Base-by-base conservation (phyloP, 2,797 vertebrate genomes). In the Dermochelys coriacea region DNA sequence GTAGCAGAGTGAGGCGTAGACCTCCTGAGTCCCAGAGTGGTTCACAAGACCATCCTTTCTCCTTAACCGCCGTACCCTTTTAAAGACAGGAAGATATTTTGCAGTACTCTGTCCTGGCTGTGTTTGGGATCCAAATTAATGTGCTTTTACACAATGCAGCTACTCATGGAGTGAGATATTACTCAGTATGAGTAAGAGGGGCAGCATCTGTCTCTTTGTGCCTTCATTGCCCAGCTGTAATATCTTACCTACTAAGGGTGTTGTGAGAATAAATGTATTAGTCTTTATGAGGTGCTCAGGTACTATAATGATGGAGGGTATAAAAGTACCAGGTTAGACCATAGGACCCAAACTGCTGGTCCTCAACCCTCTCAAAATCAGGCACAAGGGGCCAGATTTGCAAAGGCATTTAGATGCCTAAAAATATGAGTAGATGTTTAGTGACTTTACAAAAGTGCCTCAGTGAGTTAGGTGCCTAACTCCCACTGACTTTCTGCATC, bases 401-500 rank as follows among this genome's bases (percentile, higher is more conserved):
- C 54, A 82, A 86, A 81, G 4, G 10, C 80, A 31, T 50, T 85
- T 78, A 29, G 34, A 84, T 47, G 52, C 29, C 14, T 1, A 83
- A n/a, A 94, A 23, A 50, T 89, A 71, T 51, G 10, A 75, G 64
- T 64, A 75, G 31, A 68, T 18, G 21, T 37, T 19, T 37, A 75
- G 8, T 37, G n/a, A 64, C n/a, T 37, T 68, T 68, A 10, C 5
- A 68, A 34, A 68, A 68, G 23, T 47, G 41, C 41, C 4, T 54
- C n/a, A 0, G 16, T 75, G 71, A 23, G 25, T 5, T 1, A 71
- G 54, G 34, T 14, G 54, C 7, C 2, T 37, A 82, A 34, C 49
- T 93, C 87, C 77, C 61, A n/a, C 1, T 16, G 77, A 59, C 45
- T 61, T 94, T 79, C 77, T 51, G 21, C 34, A n/a, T 45, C 81